These are phyloP conservation scores for Hippopotamus amphibius DNA, from an alignment of 2,113 vertebrate species.

Conservation along the genomic window DNA sequence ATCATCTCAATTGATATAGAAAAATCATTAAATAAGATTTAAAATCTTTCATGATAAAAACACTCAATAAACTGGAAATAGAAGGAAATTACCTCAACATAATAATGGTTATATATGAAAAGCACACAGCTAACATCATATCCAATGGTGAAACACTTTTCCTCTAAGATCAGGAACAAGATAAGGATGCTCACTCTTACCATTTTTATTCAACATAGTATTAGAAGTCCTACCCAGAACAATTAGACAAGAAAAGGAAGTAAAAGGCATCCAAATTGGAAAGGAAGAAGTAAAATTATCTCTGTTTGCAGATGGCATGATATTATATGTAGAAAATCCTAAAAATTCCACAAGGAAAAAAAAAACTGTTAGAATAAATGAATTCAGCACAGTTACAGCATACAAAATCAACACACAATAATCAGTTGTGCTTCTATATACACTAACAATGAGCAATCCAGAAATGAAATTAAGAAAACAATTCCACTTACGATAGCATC, in stretches of 20 bases:
- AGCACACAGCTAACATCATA: background rate
- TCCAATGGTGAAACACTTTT: background rate
- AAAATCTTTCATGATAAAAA: background rate
- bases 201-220: background rate
- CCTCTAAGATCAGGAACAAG: background rate
- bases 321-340: background rate
- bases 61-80: background rate
- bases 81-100: background rate
- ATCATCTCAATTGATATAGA: background rate
- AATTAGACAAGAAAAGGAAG: conserved; percentile 17
- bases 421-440: background rate
- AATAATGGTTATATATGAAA: background rate
- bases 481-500: background rate
- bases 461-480: conserved; percentile 17
- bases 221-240: background rate
- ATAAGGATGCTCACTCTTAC: background rate
- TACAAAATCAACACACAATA: background rate
- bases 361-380: background rate
- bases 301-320: background rate
- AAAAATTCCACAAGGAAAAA: background rate
- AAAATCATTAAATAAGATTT: background rate
- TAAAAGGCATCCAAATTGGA: background rate
- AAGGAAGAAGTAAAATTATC: background rate
- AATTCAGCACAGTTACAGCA: conserved; percentile 23
- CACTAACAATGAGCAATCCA: background rate